Conservation (phyloP, 1,140 invertebrate genomes). For the Drosophila nasuta region DNA sequence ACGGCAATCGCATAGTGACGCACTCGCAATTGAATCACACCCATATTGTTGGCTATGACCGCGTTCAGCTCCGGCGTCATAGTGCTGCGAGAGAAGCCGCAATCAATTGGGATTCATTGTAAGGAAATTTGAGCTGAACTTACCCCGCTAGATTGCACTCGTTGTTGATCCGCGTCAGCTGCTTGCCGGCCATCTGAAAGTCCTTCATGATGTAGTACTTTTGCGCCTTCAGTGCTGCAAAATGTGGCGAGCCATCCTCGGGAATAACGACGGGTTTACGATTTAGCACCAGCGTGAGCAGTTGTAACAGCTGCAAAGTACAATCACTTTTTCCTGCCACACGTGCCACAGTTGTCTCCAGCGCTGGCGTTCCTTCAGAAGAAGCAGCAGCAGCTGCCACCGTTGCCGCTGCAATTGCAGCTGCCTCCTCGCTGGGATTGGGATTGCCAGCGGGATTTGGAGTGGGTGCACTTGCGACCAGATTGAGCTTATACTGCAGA, state of each 20-base stretch:
- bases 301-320: constrained; percentile 85
- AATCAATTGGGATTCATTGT: neutral
- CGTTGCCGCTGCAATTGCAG: constrained; percentile 11
- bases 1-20: constrained; percentile 94
- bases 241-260: constrained; percentile 82
- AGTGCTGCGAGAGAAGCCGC: constrained; percentile 84
- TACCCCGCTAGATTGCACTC: constrained; percentile 60
- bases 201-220: constrained; percentile 87
- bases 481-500: constrained; percentile 68
- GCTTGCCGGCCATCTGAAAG: constrained; percentile 86
- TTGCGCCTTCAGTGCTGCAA: constrained; percentile 85
- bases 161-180: constrained; percentile 85
- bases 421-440: constrained; percentile 49
- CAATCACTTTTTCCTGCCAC: constrained; percentile 70
- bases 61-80: constrained; percentile 88
- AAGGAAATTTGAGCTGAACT: constrained; percentile 1
- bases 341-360: constrained; percentile 23
- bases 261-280: constrained; percentile 85
- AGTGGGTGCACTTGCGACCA: constrained; percentile 72
- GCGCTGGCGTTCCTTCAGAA: neutral
- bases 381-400: neutral
- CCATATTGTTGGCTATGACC: constrained; percentile 95
- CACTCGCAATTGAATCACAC: constrained; percentile 93
- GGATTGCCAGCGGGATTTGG: constrained; percentile 84
- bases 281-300: constrained; percentile 86